Evolutionary conservation across 2,797 vertebrate genomes (phyloP), one percentile per base, ranked within the genome.

Genomic region (Crax fasciolata): DNA sequence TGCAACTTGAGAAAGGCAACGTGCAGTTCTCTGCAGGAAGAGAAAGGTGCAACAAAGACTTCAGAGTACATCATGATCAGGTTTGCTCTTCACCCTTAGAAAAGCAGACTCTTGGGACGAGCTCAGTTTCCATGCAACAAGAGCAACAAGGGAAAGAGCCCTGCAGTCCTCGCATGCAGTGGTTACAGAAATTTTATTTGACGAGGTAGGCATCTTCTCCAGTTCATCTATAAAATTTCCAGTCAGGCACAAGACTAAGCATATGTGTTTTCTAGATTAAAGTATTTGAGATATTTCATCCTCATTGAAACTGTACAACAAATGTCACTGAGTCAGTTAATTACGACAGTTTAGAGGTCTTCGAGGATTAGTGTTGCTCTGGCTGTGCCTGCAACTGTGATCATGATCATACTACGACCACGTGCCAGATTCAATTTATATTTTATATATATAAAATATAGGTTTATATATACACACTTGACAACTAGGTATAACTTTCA

Each of bases 281-380:
- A 27, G 8, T 24, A 61, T 7, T 2, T 23, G 19, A 38, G 51
- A 41, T 8, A 61, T 54, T 19, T 83, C 32, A 24, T 35, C 28
- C 43, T 83, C 68, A 30, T 38, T 16, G 43, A 24, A 48, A 57
- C 10, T 52, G 0, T 0, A 3, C 8, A 70, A 48, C 14, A 28
- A 55, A 65, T 10, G 6, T 14, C 74, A 24, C 12, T 1, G 7
- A 75, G 19, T 6, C 57, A 62, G 38, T 3, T 32, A 55, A 0
- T 51, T n/a, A 1, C 0, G 11, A 35, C 8, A 62, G 18, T 16
- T 7, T 35, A 21, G 63, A n/a, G 9, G 6, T 32, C 41, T 43
- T 61, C 10, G 16, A 72, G 24, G 51, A 55, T 61, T 39, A 49
- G 19, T 46, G 43, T 1, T 57, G 32, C 25, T 61, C 54, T 77